phyloP scores from a whole-genome alignment of 2,113 vertebrate species.

The Pluvianellus socialis region DNA sequence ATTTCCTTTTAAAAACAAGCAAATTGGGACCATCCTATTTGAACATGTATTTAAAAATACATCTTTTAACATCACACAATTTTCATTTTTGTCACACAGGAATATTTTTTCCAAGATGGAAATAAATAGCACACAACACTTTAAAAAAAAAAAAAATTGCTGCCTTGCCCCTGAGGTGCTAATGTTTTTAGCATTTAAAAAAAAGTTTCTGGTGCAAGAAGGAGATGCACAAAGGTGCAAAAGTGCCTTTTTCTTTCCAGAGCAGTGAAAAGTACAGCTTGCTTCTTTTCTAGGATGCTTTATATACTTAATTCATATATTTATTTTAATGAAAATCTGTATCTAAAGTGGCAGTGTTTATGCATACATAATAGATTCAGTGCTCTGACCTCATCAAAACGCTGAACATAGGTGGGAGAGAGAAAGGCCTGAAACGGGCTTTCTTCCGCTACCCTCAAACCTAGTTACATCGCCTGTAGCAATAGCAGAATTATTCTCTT shows the following conservation, averaged over 20 bases:
- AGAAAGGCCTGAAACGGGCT: constrained; percentile 50
- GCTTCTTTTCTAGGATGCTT: constrained; percentile 40
- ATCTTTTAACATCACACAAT: constrained; percentile 60
- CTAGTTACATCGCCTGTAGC: constrained; percentile 26
- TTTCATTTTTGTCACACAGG: constrained; percentile 65
- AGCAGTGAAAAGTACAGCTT: constrained; percentile 62
- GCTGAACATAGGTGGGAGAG: neutral
- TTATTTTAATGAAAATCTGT: constrained; percentile 51
- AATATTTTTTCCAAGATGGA: constrained; percentile 59
- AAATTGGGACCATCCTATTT: constrained; percentile 56
- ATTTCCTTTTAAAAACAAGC: constrained; percentile 67
- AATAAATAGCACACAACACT: constrained; percentile 72
- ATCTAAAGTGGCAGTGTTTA: constrained; percentile 64
- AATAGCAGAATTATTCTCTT: constrained; percentile 38
- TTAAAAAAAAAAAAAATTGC: constrained; percentile 37
- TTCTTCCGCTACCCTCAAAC: constrained; percentile 24
- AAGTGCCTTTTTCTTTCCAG: constrained; percentile 68
- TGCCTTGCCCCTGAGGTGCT: constrained; percentile 78
- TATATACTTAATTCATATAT: neutral
- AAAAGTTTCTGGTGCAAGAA: constrained; percentile 74
- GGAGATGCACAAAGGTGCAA: constrained; percentile 70
- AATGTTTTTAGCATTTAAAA: constrained; percentile 67
- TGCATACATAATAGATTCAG: constrained; percentile 53
- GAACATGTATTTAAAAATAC: constrained; percentile 65
- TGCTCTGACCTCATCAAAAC: constrained; percentile 51